Evolutionary conservation across 2,113 vertebrate genomes (phyloP), one percentile per base, ranked within the genome.

Genomic region (Colistium nudipinnis): DNA sequence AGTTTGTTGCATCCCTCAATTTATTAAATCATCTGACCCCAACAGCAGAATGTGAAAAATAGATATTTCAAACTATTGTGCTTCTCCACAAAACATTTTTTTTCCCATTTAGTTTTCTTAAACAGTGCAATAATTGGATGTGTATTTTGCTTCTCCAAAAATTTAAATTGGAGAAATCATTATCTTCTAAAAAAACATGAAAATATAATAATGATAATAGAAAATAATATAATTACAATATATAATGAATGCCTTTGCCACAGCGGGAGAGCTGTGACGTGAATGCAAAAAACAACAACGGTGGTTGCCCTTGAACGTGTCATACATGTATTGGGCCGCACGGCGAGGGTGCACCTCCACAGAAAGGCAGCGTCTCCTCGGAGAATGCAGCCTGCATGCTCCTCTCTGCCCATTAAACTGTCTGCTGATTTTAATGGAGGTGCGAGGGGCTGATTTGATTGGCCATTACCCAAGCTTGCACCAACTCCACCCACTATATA

Each of bases 381-480:
- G 51, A 76, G 73, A 53, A 62, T 62, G 39, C 72, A 56, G 81
- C 61, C 73, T 59, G 64, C 56, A 76, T 20, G 28, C 65, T 73
- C 76, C 82, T 75, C 81, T 78, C 71, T 36, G 20, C 69, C 74
- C 67, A 84, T 86, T 87, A 88, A 87, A 84, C 78, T 80, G 87
- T 86, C 87, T 78, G 81, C 81, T 81, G 84, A 68, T 86, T 88
- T 84, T 81, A 86, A 88, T 82, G 81, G 67, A 74, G 67, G 69
- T 70, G 79, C 78, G 76, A 74, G 75, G 68, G 83, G 72, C 70
- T 76, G 78, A 81, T 78, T 68, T 84, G 88, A 90, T 88, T 88
- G 81, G 84, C 74, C 73, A 74, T 83, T 78, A 83, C 74, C 53
- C 48, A 63, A 73, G 69, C 69, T 55, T 57, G 74, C 57, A 57